Evolutionary conservation across 2,113 vertebrate genomes (phyloP), one percentile per base, ranked within the genome.

Genomic region (Hyperopisus bebe): DNA sequence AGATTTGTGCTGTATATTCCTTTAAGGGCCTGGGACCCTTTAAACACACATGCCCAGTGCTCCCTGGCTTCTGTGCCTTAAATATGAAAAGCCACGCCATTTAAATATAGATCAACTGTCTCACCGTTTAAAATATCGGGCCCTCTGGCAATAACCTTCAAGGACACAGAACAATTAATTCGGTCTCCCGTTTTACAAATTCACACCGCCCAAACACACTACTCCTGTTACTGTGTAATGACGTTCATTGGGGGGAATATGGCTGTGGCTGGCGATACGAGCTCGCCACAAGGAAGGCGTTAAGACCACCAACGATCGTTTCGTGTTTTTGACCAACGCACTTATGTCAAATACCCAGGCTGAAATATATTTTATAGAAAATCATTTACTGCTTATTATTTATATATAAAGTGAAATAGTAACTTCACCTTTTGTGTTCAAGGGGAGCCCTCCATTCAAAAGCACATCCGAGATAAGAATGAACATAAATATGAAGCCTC

Each of bases 41-140:
- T 55, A 53, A 31, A 27, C n/a, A 35, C 27, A 87, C 31, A 55
- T 55, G 17, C 47, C 35, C 27, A 0, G 2, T 39, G 50, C 47
- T 17, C 48, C 31, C 7, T 13, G 47, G 11, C 47, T 50, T 53
- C 47, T 55, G 17, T 17, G 27, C 31, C 50, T 87, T 87, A 87
- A 51, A 53, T 87, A 87, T 87, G 85, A 53, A 53, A 53, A 87
- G 27, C 50, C 50, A 31, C 13, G n/a, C 48, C 85, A 53, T 55
- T 87, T 87, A 87, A 87, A 87, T 87, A 53, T 87, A 87, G 85
- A 87, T 87, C 85, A 87, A 87, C 48, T 55, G 50, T 87, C 85
- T 35, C 50, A 87, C 48, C n/a, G 21, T 55, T 51, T 53, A 55
- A 87, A 87, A 51, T 53, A 53, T 87, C 13, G 5, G 35, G n/a